Evolutionary conservation across 2,113 vertebrate genomes (phyloP).

Genomic region (Eclectus roratus): DNA sequence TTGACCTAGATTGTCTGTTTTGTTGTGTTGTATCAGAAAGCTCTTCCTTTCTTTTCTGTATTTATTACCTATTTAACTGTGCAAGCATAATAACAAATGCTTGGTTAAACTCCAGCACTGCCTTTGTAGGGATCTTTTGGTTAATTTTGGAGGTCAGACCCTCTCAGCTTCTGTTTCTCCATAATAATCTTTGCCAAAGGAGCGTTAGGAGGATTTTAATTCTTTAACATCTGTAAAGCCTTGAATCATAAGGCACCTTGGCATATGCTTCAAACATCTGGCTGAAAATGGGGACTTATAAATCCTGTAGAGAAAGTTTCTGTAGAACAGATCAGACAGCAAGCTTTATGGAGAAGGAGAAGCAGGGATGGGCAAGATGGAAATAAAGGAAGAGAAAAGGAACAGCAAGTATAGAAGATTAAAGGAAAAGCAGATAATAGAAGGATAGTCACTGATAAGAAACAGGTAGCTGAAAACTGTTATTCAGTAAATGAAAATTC

Average conservation of each 20-base stretch:
- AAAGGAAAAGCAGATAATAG: not conserved
- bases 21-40: not conserved
- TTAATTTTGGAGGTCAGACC: not conserved
- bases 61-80: not conserved
- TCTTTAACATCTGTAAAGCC: not conserved
- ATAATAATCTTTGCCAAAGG: not conserved
- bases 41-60: not conserved
- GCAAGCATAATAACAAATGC: not conserved
- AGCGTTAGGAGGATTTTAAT: not conserved
- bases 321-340: not conserved
- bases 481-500: not conserved
- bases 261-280: slow-evolving; percentile 45
- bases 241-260: not conserved
- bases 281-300: not conserved
- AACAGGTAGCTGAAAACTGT: not conserved
- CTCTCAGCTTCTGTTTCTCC: not conserved
- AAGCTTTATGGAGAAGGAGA: not conserved
- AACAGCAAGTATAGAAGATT: not conserved
- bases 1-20: not conserved
- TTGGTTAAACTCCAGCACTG: not conserved
- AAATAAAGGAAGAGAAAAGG: not conserved
- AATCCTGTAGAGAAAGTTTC: not conserved
- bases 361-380: not conserved
- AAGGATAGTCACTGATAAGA: not conserved
- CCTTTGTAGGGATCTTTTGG: not conserved